These are phyloP conservation scores for Xyrauchen texanus DNA, from an alignment of 2,113 vertebrate species.

Conservation along the genomic window DNA sequence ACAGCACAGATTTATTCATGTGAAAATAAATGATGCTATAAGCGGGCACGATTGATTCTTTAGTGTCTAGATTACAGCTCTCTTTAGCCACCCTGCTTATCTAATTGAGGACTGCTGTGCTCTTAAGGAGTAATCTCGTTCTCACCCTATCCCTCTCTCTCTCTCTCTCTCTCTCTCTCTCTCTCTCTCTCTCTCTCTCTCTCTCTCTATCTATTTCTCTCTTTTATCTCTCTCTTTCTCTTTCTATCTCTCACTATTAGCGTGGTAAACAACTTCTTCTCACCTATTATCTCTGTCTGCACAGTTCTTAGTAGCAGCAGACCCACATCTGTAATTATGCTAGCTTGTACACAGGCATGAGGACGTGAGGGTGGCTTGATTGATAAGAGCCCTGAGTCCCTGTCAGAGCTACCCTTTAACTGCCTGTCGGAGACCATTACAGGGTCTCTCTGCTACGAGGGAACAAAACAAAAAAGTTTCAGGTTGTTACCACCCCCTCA, in stretches of 20 bases:
- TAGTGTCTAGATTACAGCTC: too few relatives aligned
- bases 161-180: not conserved
- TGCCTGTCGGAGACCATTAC: constrained; percentile 10
- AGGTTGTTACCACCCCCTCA: constrained; percentile 10
- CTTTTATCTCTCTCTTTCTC: not conserved
- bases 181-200: not conserved
- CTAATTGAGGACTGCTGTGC: constrained; percentile 11
- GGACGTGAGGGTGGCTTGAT: constrained; percentile 19
- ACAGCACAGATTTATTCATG: too few relatives aligned
- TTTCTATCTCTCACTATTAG: not conserved
- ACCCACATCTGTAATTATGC: constrained; percentile 26
- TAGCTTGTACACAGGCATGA: not conserved
- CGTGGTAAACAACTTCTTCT: constrained; percentile 8
- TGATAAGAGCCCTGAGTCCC: constrained; percentile 10
- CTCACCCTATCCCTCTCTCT: not conserved
- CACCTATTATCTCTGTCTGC: constrained; percentile 2
- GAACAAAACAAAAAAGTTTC: constrained; percentile 2
- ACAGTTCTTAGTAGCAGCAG: constrained; percentile 19
- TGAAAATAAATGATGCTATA: too few relatives aligned
- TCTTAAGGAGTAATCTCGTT: too few relatives aligned
- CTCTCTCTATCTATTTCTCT: not conserved
- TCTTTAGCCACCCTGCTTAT: not conserved
- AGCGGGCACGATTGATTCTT: too few relatives aligned
- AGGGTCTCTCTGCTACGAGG: not conserved
- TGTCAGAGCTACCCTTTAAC: constrained; percentile 15